These are phyloP conservation scores for Mustela lutreola DNA, from an alignment of 2,113 vertebrate species.

Conservation along the genomic window DNA sequence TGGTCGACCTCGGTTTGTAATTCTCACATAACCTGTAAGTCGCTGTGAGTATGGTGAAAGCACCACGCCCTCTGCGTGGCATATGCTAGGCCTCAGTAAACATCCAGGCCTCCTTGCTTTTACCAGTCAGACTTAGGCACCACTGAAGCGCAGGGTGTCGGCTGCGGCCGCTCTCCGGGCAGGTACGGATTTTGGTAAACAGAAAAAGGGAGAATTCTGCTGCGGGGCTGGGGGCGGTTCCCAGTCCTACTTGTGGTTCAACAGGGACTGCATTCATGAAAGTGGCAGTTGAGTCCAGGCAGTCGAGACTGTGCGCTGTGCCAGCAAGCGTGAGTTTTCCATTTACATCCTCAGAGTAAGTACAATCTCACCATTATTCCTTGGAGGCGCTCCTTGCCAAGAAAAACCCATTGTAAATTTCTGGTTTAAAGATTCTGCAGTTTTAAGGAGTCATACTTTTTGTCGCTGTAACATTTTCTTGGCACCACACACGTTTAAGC, in stretches of 20 bases:
- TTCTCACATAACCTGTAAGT: constrained; percentile 17
- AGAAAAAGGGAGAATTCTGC: constrained; percentile 48
- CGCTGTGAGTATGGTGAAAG: not conserved
- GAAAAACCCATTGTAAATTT: constrained; percentile 87
- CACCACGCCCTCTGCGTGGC: not conserved
- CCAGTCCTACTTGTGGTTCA: constrained; percentile 40
- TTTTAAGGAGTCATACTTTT: constrained; percentile 77
- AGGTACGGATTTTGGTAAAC: constrained; percentile 11
- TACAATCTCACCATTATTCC: constrained; percentile 87
- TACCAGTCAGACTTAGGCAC: not conserved
- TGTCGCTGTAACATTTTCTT: constrained; percentile 81
- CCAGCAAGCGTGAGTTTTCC: constrained; percentile 84
- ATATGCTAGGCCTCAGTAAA: not conserved
- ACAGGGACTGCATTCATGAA: constrained; percentile 68
- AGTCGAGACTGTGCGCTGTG: constrained; percentile 60
- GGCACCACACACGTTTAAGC: constrained; percentile 55
- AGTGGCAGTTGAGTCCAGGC: constrained; percentile 69
- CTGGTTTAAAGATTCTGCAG: constrained; percentile 81
- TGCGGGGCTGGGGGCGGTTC: not conserved
- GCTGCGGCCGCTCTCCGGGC: not conserved
- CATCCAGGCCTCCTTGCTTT: not conserved
- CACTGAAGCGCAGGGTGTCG: not conserved
- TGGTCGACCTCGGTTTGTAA: not conserved
- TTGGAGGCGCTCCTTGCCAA: constrained; percentile 83
- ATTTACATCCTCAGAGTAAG: constrained; percentile 83